These are phyloP conservation scores for Myotis daubentonii DNA, from an alignment of 2,797 vertebrate species.

Conservation along the genomic window DNA sequence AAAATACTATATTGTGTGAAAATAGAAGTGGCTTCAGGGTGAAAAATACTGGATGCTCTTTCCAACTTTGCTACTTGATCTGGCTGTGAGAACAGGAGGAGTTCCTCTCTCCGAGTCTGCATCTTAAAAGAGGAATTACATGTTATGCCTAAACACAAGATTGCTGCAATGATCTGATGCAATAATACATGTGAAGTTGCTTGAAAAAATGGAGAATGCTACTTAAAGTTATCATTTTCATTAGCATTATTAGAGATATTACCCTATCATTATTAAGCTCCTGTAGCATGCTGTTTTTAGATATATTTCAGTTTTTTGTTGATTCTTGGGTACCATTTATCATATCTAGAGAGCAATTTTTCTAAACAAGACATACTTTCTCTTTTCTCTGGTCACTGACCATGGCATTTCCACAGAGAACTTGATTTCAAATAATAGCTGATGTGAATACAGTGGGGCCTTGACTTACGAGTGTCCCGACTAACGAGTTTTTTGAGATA, in stretches of 20 bases:
- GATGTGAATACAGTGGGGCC: no score
- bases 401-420: background rate
- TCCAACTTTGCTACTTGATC: background rate
- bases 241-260: constrained; percentile 44
- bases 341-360: constrained; percentile 33
- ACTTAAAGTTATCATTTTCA: constrained; percentile 24
- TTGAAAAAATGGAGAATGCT: constrained; percentile 8
- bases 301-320: background rate
- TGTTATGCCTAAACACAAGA: background rate
- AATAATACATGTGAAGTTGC: background rate
- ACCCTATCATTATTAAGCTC: background rate
- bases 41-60: background rate
- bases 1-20: background rate
- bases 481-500: no score
- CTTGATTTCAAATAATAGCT: background rate
- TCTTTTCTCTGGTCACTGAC: background rate
- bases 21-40: background rate
- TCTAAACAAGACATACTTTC: constrained; percentile 21
- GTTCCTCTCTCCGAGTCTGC: background rate
- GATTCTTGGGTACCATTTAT: background rate
- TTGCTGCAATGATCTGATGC: background rate
- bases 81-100: background rate
- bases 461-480: no score
- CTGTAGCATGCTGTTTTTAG: background rate
- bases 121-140: background rate